These are phyloP conservation scores for Dinomys branickii DNA, from an alignment of 2,113 vertebrate genomes.

Conservation along the genomic window DNA sequence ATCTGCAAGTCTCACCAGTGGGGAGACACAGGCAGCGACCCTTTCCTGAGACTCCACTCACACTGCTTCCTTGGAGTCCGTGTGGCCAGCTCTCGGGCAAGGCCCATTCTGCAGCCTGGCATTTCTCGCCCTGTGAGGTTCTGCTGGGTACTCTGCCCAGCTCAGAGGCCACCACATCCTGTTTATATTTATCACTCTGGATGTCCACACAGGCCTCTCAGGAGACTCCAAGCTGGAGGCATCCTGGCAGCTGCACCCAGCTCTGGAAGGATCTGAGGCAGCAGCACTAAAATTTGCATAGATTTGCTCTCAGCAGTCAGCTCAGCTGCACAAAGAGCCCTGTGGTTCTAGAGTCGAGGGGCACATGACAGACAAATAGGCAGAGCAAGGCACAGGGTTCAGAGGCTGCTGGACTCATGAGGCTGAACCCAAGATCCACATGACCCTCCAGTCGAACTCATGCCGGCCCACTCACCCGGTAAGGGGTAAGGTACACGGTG, in stretches of 20 bases:
- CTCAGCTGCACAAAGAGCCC: background rate
- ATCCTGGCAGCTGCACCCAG: background rate
- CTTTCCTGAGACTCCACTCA: background rate
- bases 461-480: constrained; percentile 89
- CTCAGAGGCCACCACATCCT: background rate
- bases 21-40: background rate
- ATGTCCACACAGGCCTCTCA: background rate
- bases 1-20: background rate
- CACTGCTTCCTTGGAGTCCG: background rate
- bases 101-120: background rate
- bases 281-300: background rate
- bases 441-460: background rate
- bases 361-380: constrained; percentile 57
- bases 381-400: constrained; percentile 14
- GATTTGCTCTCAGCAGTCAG: background rate
- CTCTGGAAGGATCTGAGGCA: background rate
- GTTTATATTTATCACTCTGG: background rate
- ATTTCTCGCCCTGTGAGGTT: background rate
- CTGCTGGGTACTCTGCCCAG: constrained; percentile 40
- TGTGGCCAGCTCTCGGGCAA: background rate
- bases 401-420: constrained; percentile 40
- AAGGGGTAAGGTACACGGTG: constrained; percentile 95
- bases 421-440: background rate
- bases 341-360: background rate
- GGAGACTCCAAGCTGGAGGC: background rate